Evolutionary conservation across 2,113 vertebrate species (phyloP).

Genomic region (Carlito syrichta): DNA sequence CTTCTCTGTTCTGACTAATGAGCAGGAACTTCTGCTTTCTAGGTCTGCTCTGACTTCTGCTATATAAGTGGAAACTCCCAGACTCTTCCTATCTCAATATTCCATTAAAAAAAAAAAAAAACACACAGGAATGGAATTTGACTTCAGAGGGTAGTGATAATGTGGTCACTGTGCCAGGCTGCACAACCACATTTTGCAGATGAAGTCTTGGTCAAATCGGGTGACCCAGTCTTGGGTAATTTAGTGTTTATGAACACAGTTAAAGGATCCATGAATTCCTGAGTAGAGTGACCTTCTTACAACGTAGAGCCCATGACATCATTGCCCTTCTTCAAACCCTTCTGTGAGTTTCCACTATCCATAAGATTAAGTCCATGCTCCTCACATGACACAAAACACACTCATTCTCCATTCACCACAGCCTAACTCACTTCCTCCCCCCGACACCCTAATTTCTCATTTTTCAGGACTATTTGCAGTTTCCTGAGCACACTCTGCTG

Average conservation of each 20-base stretch:
- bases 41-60: not conserved
- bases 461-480: not conserved
- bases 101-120: constrained; percentile 22
- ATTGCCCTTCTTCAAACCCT: not conserved
- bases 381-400: not conserved
- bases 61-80: not conserved
- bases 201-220: not conserved
- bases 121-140: not conserved
- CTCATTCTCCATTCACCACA: not conserved
- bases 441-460: not conserved
- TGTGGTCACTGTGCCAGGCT: not conserved
- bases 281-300: not conserved
- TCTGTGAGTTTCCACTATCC: not conserved
- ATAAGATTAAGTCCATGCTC: not conserved
- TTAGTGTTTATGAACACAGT: not conserved
- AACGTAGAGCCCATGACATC: not conserved
- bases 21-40: constrained; percentile 47
- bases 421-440: not conserved
- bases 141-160: not conserved
- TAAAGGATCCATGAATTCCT: not conserved
- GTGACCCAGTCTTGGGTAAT: not conserved
- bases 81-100: not conserved
- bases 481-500: not conserved
- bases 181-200: not conserved
- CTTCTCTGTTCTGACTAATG: not conserved